Evolutionary conservation across 2,113 vertebrate genomes (phyloP), one percentile per base, ranked within the genome.

Genomic region (Siniperca knerii): DNA sequence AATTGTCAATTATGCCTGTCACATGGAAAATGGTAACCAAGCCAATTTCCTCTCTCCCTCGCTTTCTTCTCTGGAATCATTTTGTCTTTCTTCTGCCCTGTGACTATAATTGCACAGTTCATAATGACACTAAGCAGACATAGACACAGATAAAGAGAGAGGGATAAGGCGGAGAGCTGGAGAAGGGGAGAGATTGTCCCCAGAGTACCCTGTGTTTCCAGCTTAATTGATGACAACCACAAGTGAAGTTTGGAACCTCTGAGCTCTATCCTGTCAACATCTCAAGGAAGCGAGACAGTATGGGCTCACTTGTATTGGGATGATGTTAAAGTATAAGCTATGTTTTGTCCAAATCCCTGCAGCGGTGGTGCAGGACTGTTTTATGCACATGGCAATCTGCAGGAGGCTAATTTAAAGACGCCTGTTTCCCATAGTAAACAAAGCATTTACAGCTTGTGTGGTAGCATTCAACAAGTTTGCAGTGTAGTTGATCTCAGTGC

Each of bases 351-450:
- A 67, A 78, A 78, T 83, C 79, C 48, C 65, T 77, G 65, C 67
- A 60, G 75, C 33, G 18, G 81, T 82, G 73, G 44, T 66, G 85
- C 72, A 74, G 73, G 68, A 76, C 73, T 87, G 78, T 84, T 91
- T 86, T 81, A 79, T 35, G 75, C 78, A 92, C 89, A 29, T 90
- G 87, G 84, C 71, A 89, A 92, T 93, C 89, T 91, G 75, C 81
- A 64, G 84, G 86, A 92, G 88, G 81, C 86, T 92, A 89, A 92
- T 92, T 95, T 83, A 82, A 92, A 92, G 91, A 90, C 2, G 64
- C 71, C 2, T 13, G 55, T 78, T 89, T 90, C 71, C 77, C 68
- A 48, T 78, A 55, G 88, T 93, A 92, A 93, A 94, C 92, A 92
- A 67, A 85, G 69, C 85, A 85, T 92, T 91, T 91, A 91, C 91